phyloP scores from a whole-genome alignment of 2,888 invertebrate species.

The Sphaeridia pumilis region DNA sequence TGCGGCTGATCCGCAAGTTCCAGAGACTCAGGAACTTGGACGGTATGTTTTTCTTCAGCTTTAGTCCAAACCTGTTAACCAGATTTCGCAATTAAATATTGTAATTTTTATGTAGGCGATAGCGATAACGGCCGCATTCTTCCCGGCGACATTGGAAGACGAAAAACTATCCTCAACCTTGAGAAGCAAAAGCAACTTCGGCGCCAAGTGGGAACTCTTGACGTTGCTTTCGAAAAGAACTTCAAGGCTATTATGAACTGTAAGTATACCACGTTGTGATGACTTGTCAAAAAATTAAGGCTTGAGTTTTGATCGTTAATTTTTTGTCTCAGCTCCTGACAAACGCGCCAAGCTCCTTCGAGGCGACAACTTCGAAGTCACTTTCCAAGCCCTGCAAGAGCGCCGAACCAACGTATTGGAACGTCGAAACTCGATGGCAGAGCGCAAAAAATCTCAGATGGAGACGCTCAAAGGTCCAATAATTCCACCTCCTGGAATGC shows the following conservation, averaged over 20 bases:
- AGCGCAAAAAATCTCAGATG: constrained; percentile 77
- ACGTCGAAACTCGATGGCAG: constrained; percentile 77
- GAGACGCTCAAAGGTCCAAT: constrained; percentile 38
- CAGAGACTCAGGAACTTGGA: constrained; percentile 34
- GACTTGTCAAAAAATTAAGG: too few species aligned
- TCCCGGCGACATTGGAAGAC: constrained; percentile 57
- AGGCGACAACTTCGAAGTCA: constrained; percentile 34
- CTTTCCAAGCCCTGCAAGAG: constrained; percentile 34
- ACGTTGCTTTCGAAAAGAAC: constrained; percentile 89
- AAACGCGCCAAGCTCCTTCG: constrained; percentile 34
- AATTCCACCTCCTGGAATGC: constrained; percentile 19
- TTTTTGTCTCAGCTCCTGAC: constrained; percentile 24
- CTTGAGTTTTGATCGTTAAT: too few species aligned
- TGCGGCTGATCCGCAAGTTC: constrained; percentile 32
- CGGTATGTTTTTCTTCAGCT: too few species aligned
- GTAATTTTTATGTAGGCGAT: constrained; percentile 26
- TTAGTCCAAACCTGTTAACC: too few species aligned
- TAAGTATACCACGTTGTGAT: constrained; percentile 11
- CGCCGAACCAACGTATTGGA: constrained; percentile 33
- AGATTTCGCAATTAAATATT: too few species aligned
- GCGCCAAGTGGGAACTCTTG: constrained; percentile 82
- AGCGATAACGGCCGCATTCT: constrained; percentile 83
- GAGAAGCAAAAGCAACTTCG: constrained; percentile 81
- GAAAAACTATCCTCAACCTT: constrained; percentile 83
- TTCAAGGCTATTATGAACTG: constrained; percentile 45